Evolutionary conservation across 2,113 vertebrate genomes (phyloP), one percentile per base, ranked within the genome.

Genomic region (Protobothrops flavoviridis): DNA sequence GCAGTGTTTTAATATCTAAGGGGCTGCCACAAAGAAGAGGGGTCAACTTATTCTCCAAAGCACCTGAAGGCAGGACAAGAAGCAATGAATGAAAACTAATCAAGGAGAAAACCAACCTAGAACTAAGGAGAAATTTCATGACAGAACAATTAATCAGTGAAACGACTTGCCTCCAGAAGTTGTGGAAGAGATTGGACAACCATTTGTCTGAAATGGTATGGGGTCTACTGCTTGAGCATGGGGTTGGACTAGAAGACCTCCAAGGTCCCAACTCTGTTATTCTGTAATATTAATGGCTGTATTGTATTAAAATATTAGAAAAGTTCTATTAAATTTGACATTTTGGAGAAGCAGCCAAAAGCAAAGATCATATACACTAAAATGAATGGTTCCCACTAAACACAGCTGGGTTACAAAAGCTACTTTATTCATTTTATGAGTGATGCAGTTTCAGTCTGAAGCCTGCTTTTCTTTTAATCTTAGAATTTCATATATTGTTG

Each of bases 381-480:
- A 94, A 96, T 93, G 95, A 94, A 96, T 91, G 85, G 39, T 92
- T 74, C n/a, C 50, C 81, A 91, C 87, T 91, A 94, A 93, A 5
- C 74, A 94, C 15, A 43, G 87, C 94, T 2, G 88, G 53, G 88
- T 94, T 92, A 92, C 86, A 93, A 96, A 96, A 96, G 6, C 2
- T 55, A 95, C 93, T 95, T 97, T 93, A 88, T 94, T 91, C 52
- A 87, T 89, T 93, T 96, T 93, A 95, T 93, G 95, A 95, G 91
- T 55, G 85, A 93, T 89, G 87, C 53, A 53, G 57, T 69, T 91
- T 95, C 95, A 96, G 94, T 95, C 94, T 91, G 92, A 94, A 97
- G 95, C 94, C 24, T 81, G 29, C 15, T 95, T 94, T 91, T 97
- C 93, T 94, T 96, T 95, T 90, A 93, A 95, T 86, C 90, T 95